Conservation (phyloP, 2,888 invertebrate species). For the Agrochola macilenta region DNA sequence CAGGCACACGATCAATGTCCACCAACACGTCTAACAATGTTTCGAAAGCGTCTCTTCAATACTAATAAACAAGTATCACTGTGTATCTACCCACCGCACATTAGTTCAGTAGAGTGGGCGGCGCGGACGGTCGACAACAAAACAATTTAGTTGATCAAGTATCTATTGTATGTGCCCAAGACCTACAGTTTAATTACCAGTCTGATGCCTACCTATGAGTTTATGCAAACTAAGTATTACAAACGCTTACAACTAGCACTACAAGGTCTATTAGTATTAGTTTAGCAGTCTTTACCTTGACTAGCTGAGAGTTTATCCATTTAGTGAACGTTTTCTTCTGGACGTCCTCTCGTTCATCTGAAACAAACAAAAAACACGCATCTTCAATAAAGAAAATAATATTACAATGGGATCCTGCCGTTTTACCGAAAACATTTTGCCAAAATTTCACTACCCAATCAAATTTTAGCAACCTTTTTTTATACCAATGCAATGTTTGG, state of each 20-base stretch:
- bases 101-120: constrained; percentile 6
- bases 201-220: constrained; percentile 18
- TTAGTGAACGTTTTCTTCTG: constrained; percentile 98
- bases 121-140: constrained; percentile 14
- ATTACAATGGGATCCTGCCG: no score
- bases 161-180: constrained; percentile 19
- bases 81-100: background rate
- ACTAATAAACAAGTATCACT: constrained; percentile 4
- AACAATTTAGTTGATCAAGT: constrained; percentile 38
- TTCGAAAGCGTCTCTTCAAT: constrained; percentile 5
- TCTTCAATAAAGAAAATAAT: background rate
- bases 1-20: constrained; percentile 9
- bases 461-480: no score
- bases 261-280: background rate
- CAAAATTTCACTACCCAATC: no score
- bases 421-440: no score
- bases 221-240: constrained; percentile 9
- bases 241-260: background rate
- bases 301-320: constrained; percentile 96
- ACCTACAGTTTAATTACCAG: constrained; percentile 24
- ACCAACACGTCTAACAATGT: constrained; percentile 1
- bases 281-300: constrained; percentile 92
- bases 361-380: constrained; percentile 75
- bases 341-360: constrained; percentile 98
- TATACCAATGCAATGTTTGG: no score